phyloP scores from a whole-genome alignment of 2,113 vertebrate genomes.

The Motacilla tschutschensis region DNA sequence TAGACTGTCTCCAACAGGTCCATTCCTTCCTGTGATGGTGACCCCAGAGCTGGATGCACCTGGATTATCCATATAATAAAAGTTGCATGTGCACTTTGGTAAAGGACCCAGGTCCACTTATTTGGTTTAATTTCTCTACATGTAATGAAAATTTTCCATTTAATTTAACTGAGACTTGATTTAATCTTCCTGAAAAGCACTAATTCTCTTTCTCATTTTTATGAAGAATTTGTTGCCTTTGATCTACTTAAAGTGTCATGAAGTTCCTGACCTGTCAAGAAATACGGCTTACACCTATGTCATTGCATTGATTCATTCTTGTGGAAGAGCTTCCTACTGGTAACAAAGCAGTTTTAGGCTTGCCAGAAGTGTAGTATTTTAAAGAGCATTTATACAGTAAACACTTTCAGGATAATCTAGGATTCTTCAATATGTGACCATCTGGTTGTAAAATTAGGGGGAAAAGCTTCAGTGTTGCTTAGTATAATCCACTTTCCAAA shows the following conservation, averaged over 20 bases:
- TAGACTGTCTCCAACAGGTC: background rate
- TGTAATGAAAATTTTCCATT: background rate
- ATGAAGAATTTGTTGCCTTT: background rate
- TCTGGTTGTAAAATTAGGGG: background rate
- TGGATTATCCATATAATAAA: background rate
- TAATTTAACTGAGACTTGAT: background rate
- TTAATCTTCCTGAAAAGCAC: background rate
- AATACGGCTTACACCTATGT: background rate
- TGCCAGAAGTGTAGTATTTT: background rate
- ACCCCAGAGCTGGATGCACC: too few relatives aligned
- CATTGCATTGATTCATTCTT: background rate
- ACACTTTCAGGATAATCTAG: background rate
- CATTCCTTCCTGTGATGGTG: background rate
- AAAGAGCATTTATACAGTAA: background rate
- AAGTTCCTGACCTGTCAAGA: background rate
- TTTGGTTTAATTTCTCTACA: background rate
- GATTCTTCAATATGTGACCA: background rate
- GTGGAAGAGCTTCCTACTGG: background rate
- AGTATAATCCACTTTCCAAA: background rate
- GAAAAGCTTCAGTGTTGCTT: background rate
- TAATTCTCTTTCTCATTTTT: background rate
- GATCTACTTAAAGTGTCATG: background rate
- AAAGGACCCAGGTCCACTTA: background rate
- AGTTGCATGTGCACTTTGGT: rapidly evolving
- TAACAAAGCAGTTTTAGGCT: background rate